Conservation (phyloP, 1,140 invertebrate genomes). For the Berghia stephanieae region DNA sequence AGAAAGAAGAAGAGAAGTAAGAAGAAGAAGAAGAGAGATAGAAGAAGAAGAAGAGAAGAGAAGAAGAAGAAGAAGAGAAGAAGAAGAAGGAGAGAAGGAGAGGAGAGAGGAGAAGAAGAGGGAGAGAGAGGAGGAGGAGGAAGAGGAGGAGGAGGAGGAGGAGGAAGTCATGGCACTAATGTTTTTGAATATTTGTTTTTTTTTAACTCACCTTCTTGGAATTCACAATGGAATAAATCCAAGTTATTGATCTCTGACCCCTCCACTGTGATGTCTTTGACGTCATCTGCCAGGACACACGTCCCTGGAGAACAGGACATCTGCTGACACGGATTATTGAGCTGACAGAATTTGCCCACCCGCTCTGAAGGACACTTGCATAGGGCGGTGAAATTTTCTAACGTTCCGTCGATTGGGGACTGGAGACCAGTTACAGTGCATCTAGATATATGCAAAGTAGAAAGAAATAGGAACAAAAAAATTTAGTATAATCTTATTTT, state of each 20-base stretch:
- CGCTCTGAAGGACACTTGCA: background rate
- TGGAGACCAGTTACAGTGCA: no score
- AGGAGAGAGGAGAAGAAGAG: background rate
- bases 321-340: background rate
- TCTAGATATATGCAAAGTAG: no score
- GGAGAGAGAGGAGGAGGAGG: background rate
- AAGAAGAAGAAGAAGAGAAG: background rate
- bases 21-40: background rate
- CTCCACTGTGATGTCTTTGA: no score
- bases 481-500: no score
- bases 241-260: no score
- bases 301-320: no score
- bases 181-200: background rate
- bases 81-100: background rate
- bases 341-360: background rate
- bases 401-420: no score
- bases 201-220: background rate
- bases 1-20: background rate
- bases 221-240: background rate
- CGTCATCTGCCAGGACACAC: no score
- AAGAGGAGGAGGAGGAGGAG: background rate
- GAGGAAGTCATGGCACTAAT: background rate
- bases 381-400: no score
- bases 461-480: no score
- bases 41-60: background rate